phyloP scores from a whole-genome alignment of 2,888 invertebrate genomes.

The Petrophora chlorosata region DNA sequence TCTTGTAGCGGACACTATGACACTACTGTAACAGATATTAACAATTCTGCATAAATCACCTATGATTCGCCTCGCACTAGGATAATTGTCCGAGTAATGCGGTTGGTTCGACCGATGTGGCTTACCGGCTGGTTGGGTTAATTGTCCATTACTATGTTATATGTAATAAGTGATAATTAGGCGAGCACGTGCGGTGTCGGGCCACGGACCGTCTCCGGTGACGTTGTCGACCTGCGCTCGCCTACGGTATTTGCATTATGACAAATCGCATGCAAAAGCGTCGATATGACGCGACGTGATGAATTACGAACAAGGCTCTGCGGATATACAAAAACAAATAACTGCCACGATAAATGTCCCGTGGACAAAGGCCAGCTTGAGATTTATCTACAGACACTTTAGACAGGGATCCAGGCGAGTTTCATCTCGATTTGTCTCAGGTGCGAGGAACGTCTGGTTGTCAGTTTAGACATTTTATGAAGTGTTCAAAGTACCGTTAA shows the following conservation, averaged over 20 bases:
- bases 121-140: conserved; percentile 58
- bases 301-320: conserved; percentile 12
- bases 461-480: no score
- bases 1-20: no score
- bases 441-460: no score
- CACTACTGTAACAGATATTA: background rate
- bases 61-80: conserved; percentile 40
- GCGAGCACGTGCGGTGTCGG: conserved; percentile 1
- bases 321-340: conserved; percentile 17
- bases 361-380: conserved; percentile 7
- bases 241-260: conserved; percentile 27
- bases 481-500: no score
- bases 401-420: conserved; percentile 5
- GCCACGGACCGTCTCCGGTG: conserved; percentile 3
- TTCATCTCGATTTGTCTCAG: conserved; percentile 1
- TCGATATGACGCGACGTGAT: conserved; percentile 20
- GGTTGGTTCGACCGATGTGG: conserved; percentile 53
- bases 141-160: conserved; percentile 64
- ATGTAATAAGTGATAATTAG: conserved; percentile 29
- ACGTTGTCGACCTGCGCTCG: conserved; percentile 30
- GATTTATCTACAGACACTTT: conserved; percentile 10
- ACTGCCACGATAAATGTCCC: conserved; percentile 13
- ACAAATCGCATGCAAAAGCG: conserved; percentile 28
- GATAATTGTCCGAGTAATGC: conserved; percentile 60
- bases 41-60: background rate